A percentile compares a stretch with the other conserved stretches of the same genome.
phyloP scores from a whole-genome alignment of 92 coral and sea anemone species.

The Parazoanthus swiftii region DNA sequence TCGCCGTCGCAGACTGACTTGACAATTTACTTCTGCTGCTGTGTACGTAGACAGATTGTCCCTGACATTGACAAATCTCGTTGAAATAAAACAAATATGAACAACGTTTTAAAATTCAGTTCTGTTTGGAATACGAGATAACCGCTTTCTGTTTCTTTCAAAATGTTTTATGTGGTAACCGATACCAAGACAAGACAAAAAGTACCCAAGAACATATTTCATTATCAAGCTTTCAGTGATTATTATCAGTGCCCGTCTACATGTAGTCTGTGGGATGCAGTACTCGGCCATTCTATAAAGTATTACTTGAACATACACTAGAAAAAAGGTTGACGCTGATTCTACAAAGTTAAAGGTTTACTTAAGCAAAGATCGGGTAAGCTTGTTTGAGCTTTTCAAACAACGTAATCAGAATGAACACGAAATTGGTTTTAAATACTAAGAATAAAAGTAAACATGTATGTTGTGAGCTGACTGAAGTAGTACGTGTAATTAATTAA shows the following conservation, averaged over 20 bases:
- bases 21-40: background rate
- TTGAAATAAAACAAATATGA: background rate
- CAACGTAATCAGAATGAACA: background rate
- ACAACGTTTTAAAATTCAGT: slow-evolving; percentile 30
- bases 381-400: background rate
- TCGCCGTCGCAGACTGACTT: background rate
- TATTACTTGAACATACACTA: too few relatives aligned
- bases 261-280: too few relatives aligned
- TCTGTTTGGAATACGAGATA: slow-evolving; percentile 14
- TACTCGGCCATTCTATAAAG: too few relatives aligned
- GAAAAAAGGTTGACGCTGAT: too few relatives aligned
- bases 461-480: too few relatives aligned
- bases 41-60: background rate
- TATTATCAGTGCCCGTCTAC: too few relatives aligned
- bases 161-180: slow-evolving; percentile 23
- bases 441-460: background rate
- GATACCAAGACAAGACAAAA: slow-evolving; percentile 16
- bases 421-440: background rate
- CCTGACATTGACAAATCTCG: background rate
- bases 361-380: background rate
- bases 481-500: too few relatives aligned
- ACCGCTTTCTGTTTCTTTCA: slow-evolving; percentile 11
- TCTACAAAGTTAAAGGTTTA: too few relatives aligned
- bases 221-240: too few relatives aligned
- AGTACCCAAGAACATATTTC: background rate